These are phyloP conservation scores for Cheracebus regulus DNA, from an alignment of 2,797 vertebrate genomes.

Conservation along the genomic window DNA sequence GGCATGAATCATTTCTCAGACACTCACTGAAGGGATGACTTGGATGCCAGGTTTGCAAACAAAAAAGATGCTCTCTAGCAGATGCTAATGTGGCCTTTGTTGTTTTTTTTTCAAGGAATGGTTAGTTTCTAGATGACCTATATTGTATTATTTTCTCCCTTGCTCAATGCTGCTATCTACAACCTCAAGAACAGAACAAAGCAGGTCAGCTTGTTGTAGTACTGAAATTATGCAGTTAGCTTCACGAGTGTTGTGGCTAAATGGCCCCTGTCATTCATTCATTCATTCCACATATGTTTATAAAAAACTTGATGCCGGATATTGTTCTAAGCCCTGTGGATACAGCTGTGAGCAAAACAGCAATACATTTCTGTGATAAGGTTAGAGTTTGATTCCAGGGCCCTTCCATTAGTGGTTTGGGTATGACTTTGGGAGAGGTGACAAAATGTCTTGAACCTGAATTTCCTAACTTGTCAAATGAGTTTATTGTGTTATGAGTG, in stretches of 20 bases:
- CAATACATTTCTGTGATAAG: background rate
- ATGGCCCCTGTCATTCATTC: background rate
- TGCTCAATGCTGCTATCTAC: background rate
- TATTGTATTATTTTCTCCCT: background rate
- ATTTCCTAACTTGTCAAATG: background rate
- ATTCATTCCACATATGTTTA: background rate
- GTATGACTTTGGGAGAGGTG: background rate
- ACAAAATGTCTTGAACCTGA: background rate
- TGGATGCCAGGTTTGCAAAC: accelerated
- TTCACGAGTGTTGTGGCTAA: background rate
- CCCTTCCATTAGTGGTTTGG: background rate
- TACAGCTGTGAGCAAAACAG: background rate
- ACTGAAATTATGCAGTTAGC: accelerated
- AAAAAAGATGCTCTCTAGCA: background rate
- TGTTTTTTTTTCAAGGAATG: background rate
- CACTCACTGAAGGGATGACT: accelerated
- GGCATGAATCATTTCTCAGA: background rate
- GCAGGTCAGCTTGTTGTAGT: no score
- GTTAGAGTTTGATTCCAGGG: no score
- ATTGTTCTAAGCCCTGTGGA: background rate
- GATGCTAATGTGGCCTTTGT: background rate
- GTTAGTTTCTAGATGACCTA: background rate
- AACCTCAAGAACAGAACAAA: background rate
- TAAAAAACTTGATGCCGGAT: no score
- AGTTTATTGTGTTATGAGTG: background rate